Evolutionary conservation across 2,888 invertebrate genomes (phyloP).

Genomic region (Philereme transversata): DNA sequence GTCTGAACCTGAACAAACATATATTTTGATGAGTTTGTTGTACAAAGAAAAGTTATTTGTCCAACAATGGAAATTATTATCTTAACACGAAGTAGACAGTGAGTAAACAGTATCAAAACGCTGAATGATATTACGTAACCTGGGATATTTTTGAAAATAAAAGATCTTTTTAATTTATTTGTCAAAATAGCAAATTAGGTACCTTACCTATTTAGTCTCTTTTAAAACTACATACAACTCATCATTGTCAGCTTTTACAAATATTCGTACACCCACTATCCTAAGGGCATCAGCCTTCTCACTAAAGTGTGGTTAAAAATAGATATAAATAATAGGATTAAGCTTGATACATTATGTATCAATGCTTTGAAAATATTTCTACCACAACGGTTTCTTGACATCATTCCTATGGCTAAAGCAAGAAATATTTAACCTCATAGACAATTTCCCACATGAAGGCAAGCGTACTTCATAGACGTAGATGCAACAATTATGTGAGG

Average conservation of each 20-base stretch:
- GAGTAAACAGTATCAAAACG: too few species aligned
- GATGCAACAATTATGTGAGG: slow-evolving; percentile 48
- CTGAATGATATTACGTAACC: too few species aligned
- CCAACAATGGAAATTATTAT: slow-evolving; percentile 4
- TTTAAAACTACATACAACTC: too few species aligned
- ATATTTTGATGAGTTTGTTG: slow-evolving; percentile 2
- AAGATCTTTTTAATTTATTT: too few species aligned
- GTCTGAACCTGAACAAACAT: not conserved
- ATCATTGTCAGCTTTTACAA: too few species aligned
- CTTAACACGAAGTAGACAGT: not conserved
- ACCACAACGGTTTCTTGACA: slow-evolving; percentile 15
- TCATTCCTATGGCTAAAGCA: slow-evolving; percentile 1
- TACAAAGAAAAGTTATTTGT: slow-evolving; percentile 12
- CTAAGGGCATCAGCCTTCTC: too few species aligned
- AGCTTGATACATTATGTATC: slow-evolving; percentile 14
- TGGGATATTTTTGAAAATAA: too few species aligned
- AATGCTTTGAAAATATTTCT: slow-evolving; percentile 8
- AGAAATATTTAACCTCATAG: slow-evolving; percentile 26
- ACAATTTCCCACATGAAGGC: slow-evolving; percentile 17
- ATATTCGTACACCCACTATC: too few species aligned
- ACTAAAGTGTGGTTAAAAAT: too few species aligned
- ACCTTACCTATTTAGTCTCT: too few species aligned
- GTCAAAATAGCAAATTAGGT: too few species aligned
- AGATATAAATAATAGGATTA: not conserved
- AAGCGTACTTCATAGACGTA: slow-evolving; percentile 19